Conservation (phyloP, 2,113 vertebrate species). For the Pseudorasbora parva region DNA sequence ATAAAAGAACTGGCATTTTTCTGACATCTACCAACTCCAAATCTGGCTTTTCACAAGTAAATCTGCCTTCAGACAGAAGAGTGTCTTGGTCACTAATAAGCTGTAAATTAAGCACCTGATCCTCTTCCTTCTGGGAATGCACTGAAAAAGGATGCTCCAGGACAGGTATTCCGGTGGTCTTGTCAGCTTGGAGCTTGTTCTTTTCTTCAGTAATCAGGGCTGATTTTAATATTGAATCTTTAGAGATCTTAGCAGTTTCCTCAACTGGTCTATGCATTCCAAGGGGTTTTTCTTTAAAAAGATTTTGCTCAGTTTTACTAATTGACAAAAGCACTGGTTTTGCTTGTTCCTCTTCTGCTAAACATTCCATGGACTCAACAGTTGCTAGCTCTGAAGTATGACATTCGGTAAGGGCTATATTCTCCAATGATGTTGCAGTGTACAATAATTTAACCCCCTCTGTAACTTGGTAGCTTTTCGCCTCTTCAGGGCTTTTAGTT, state of each 20-base stretch:
- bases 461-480: slow-evolving; percentile 64
- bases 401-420: slow-evolving; percentile 62
- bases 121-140: slow-evolving; percentile 62
- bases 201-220: slow-evolving; percentile 73
- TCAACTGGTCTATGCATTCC: slow-evolving; percentile 53
- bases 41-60: slow-evolving; percentile 61
- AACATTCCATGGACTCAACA: slow-evolving; percentile 46
- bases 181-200: slow-evolving; percentile 68
- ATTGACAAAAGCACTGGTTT: slow-evolving; percentile 59
- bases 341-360: slow-evolving; percentile 53
- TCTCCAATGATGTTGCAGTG: slow-evolving; percentile 64
- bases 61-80: slow-evolving; percentile 70
- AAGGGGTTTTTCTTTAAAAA: slow-evolving; percentile 67
- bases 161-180: slow-evolving; percentile 50
- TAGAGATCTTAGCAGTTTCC: slow-evolving; percentile 54
- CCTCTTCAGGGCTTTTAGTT: slow-evolving; percentile 51
- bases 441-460: slow-evolving; percentile 72
- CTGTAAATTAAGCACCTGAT: slow-evolving; percentile 69
- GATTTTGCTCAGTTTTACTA: slow-evolving; percentile 53
- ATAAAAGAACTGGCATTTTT: slow-evolving; percentile 66
- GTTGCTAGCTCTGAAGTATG: slow-evolving; percentile 59
- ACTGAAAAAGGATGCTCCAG: slow-evolving; percentile 58
- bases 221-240: slow-evolving; percentile 66
- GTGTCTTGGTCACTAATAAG: slow-evolving; percentile 68
- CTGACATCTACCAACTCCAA: slow-evolving; percentile 57